A percentile compares a stretch with the other conserved stretches of the same genome.
These are phyloP conservation scores for Elephas maximus DNA, from an alignment of 2,113 vertebrate genomes.

Conservation along the genomic window DNA sequence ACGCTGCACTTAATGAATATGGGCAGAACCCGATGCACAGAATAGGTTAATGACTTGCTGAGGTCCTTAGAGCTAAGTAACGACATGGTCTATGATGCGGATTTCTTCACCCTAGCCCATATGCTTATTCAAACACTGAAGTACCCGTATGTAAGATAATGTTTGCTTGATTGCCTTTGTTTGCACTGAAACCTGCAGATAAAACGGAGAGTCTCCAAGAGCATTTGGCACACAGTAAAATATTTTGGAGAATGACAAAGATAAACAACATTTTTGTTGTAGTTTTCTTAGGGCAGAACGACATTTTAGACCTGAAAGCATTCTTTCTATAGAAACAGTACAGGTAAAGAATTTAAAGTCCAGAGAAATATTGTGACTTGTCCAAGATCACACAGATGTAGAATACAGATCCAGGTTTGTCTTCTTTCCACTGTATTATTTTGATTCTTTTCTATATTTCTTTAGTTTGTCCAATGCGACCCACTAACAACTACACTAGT, in stretches of 20 bases:
- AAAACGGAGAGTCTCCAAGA: not conserved
- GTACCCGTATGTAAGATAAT: too few species aligned
- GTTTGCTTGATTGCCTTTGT: not conserved
- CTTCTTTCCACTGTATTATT: not conserved
- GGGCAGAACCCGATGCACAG: not conserved
- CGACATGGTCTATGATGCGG: rapidly evolving
- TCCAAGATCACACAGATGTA: not conserved
- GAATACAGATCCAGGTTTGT: not conserved
- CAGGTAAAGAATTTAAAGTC: not conserved
- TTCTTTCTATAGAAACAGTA: not conserved
- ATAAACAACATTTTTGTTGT: not conserved
- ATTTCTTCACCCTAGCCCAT: not conserved
- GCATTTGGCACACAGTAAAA: not conserved
- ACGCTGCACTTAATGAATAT: not conserved
- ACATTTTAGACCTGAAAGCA: not conserved
- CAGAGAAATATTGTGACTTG: not conserved
- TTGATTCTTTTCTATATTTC: not conserved
- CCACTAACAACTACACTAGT: not conserved
- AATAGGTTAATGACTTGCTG: not conserved
- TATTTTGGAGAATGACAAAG: not conserved
- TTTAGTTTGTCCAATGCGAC: not conserved
- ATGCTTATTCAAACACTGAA: not conserved
- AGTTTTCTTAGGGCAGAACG: not conserved
- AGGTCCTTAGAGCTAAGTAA: not conserved
- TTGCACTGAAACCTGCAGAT: not conserved